Evolutionary conservation across 2,113 vertebrate species (phyloP).

Genomic region (Anarhynchus alexandrinus): DNA sequence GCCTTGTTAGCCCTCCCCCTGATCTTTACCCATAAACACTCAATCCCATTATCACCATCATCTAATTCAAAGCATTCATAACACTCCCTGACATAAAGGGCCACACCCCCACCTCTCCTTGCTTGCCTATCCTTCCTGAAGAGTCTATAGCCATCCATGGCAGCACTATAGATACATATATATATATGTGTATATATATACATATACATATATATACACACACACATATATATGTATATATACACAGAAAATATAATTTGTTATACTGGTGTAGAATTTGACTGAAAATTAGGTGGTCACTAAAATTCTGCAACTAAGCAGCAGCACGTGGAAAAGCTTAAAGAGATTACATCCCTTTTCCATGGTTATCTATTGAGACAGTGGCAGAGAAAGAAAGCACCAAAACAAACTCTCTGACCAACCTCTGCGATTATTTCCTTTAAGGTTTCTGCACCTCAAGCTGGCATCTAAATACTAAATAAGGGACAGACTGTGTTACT

Average conservation of each 20-base stretch:
- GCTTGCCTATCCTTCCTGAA: too few relatives aligned
- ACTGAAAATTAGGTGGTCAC: neutral
- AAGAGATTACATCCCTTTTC: neutral
- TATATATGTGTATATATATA: too few relatives aligned
- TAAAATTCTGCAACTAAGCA: neutral
- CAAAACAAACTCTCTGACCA: neutral
- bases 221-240: too few relatives aligned
- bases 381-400: neutral
- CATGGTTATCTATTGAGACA: neutral
- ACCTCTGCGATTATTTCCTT: neutral
- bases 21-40: too few relatives aligned
- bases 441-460: neutral
- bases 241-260: fast-evolving
- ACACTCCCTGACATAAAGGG: too few relatives aligned
- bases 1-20: too few relatives aligned
- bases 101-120: too few relatives aligned
- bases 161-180: too few relatives aligned
- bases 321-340: neutral
- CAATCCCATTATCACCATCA: too few relatives aligned
- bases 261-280: neutral
- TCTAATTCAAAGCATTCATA: too few relatives aligned
- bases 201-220: too few relatives aligned
- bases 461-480: neutral
- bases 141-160: too few relatives aligned
- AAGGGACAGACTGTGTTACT: neutral